Evolutionary conservation across 2,113 vertebrate genomes (phyloP).

Genomic region (Ginglymostoma cirratum): DNA sequence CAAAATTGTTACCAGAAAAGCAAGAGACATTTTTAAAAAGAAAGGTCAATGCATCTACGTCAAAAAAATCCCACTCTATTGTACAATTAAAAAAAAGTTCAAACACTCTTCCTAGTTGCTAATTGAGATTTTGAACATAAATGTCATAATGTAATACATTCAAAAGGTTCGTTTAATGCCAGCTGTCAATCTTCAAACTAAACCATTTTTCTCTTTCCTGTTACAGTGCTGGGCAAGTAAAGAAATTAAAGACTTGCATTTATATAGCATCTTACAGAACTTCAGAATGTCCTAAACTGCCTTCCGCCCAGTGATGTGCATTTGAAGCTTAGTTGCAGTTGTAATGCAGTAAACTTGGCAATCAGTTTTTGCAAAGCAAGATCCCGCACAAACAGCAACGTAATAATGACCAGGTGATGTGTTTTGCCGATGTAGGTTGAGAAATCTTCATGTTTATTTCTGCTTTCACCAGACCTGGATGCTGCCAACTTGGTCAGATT

Average conservation of each 20-base stretch:
- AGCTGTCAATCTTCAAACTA: not conserved
- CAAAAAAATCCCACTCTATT: not conserved
- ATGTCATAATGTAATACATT: not conserved
- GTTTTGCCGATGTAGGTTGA: not conserved
- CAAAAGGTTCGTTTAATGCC: not conserved
- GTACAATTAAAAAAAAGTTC: not conserved
- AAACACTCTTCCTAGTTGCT: not conserved
- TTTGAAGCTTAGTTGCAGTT: not conserved
- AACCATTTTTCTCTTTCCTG: not conserved
- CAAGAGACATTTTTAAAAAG: not conserved
- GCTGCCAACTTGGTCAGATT: too few species aligned
- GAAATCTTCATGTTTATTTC: not conserved
- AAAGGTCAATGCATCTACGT: not conserved
- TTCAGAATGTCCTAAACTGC: not conserved
- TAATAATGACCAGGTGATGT: not conserved
- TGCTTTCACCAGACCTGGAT: too few species aligned
- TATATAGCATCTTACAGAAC: not conserved
- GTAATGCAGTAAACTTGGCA: not conserved
- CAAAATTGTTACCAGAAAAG: not conserved
- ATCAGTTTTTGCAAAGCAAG: not conserved
- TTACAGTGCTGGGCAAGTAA: not conserved
- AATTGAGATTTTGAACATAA: not conserved
- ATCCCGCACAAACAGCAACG: not conserved
- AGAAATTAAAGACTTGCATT: not conserved
- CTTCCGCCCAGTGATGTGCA: not conserved